Base-by-base conservation (phyloP, 2,797 vertebrate species). In the Spinus olivaceus region DNA sequence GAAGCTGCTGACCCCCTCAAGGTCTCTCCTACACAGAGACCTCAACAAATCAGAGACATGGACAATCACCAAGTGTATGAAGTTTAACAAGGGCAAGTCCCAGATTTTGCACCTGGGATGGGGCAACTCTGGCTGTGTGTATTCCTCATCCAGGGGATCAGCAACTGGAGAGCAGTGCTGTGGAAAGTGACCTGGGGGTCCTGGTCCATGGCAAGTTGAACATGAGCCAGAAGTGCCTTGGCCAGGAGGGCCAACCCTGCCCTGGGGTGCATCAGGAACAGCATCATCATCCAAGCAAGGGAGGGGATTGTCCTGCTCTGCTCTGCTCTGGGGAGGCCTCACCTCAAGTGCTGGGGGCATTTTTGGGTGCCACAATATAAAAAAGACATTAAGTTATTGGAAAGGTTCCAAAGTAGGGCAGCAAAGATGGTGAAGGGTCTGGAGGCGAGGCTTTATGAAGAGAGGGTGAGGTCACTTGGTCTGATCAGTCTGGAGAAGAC, bases 281-380 rank as follows among this genome's bases (percentile, higher is more conserved):
- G 30, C 18, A 27, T 27, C 2, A 0, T 5, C 51, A 33, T 39
- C 14, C 0, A 0, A 30, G 33, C 6, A 24, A 33, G 9, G 15
- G 12, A 66, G 30, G 10, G 37, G 12, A 53, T 32, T 41, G 21
- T 47, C 21, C 39, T 14, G 8, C 32, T n/a, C 53, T n/a, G 53
- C 59, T 72, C 51, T 46, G 28, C 1, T 1, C 33, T 35, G 14
- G 6, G 7, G 7, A 1, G 0, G 15, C 32, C 25, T 81, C 39
- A 27, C 2, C 46, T 41, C 1, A 0, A 66, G 10, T 47, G 12
- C 18, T 73, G 39, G 10, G 15, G 2, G 3, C n/a, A 22, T 14
- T 5, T 59, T 24, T 21, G 67, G 8, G 20, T 8, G 3, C 8
- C 30, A 22, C 24, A 53, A 8, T 13, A 4, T 12, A 33, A 33